Evolutionary conservation across 1,140 invertebrate genomes (phyloP).

Genomic region (Pogonus chalceus): DNA sequence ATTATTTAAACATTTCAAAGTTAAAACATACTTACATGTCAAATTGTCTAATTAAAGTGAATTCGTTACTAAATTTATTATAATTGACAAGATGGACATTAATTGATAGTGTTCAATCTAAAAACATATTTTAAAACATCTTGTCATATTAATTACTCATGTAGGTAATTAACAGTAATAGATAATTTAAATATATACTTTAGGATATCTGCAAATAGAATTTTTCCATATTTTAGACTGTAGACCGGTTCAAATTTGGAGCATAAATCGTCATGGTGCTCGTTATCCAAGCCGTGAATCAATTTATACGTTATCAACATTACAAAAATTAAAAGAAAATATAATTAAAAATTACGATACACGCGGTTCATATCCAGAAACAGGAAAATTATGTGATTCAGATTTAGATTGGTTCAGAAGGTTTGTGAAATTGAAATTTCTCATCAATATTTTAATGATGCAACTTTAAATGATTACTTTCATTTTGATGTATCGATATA

Average conservation of each 20-base stretch:
- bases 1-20: too few relatives aligned
- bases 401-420: conserved; percentile 45
- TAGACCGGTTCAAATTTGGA: conserved; percentile 50
- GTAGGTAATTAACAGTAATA: too few relatives aligned
- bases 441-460: neutral
- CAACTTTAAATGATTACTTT: conserved; percentile 1
- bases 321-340: conserved; percentile 43
- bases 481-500: neutral
- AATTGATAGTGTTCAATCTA: too few relatives aligned
- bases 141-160: too few relatives aligned
- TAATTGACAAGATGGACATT: too few relatives aligned
- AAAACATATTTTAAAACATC: too few relatives aligned
- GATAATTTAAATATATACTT: too few relatives aligned
- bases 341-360: conserved; percentile 47
- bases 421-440: conserved; percentile 17
- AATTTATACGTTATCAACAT: conserved; percentile 39
- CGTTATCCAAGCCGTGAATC: conserved; percentile 42
- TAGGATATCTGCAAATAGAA: neutral
- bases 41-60: too few relatives aligned
- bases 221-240: conserved; percentile 45
- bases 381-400: conserved; percentile 43
- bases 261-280: conserved; percentile 52
- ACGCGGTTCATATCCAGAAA: conserved; percentile 24
- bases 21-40: too few relatives aligned
- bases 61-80: too few relatives aligned